Evolutionary conservation across 2,797 vertebrate genomes (phyloP), one percentile per base, ranked within the genome.

Genomic region (Carapus acus): DNA sequence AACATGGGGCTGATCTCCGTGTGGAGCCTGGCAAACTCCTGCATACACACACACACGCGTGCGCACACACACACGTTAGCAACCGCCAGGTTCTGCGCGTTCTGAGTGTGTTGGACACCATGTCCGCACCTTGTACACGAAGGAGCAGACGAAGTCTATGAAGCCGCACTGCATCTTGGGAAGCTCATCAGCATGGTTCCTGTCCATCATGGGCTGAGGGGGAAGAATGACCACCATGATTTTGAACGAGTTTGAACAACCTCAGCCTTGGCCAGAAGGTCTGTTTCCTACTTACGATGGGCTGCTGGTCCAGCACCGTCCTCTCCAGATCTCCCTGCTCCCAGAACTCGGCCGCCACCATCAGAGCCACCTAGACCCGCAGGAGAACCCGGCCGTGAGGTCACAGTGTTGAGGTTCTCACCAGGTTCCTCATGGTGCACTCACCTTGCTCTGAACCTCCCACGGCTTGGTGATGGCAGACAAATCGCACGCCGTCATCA

Each of bases 391-490:
- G 12, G 3, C 21, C 2, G 16, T 1, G 20, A 18, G 2, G 53
- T 2, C 29, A 17, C 7, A 18, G 7, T 14, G 7, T 34, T n/a
- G n/a, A 23, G 43, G 11, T 21, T 16, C 39, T 6, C 6, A 20
- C 13, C 19, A 27, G 12, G 7, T 14, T 2, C 2, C 4, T 12
- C 8, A 23, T 57, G 3, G 17, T 42, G n/a, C 41, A 64, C 86
- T 17, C 58, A 88, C 94, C 87, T 97, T 89, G 82, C 93, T 96
- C 83, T 97, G 94, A 15, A 97, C 90, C 65, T 96, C 93, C 94
- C 94, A 97, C 19, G 94, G 94, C 69, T 97, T 97, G 50, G 93
- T 96, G 73, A 96, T 94, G 71, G 94, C 94, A 57, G 92, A 97
- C 71, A 97, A 66, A 68, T 97, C 94, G 79, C 94, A 96, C 7